Conservation (phyloP, 2,797 vertebrate genomes). For the Pangasius larnaudii region DNA sequence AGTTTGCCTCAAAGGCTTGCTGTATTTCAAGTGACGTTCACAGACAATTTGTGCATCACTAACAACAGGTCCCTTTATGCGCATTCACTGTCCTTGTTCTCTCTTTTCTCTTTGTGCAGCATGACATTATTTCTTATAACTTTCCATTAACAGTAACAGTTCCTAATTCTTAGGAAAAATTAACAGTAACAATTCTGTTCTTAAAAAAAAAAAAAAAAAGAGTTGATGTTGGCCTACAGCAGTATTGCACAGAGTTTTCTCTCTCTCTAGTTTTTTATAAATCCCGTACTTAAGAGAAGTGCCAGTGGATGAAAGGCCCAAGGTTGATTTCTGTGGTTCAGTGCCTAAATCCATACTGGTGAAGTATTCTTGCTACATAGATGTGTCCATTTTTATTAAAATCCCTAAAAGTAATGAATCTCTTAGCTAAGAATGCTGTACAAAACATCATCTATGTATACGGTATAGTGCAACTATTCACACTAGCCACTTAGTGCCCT, state of each 20-base stretch:
- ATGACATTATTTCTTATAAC: background rate
- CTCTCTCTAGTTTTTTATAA: background rate
- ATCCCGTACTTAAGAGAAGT: background rate
- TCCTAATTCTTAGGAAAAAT: background rate
- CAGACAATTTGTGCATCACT: conserved; percentile 56
- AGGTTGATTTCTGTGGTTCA: background rate
- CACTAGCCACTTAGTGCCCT: conserved; percentile 5
- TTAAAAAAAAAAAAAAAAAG: background rate
- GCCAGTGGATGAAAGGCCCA: background rate
- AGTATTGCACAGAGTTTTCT: background rate
- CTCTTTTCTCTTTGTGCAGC: background rate
- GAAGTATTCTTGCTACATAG: background rate
- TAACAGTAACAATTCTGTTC: too few species aligned
- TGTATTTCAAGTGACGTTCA: conserved; percentile 50
- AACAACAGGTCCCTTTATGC: conserved; percentile 60
- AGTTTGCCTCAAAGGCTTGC: conserved; percentile 57
- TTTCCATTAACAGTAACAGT: background rate
- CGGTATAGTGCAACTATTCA: conserved; percentile 14
- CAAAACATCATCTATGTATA: conserved; percentile 2
- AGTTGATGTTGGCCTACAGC: background rate
- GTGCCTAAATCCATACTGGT: background rate
- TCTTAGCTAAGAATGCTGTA: background rate
- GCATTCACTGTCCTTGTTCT: conserved; percentile 20
- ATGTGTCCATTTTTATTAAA: conserved; percentile 37
- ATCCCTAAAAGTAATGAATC: background rate